A percentile compares a stretch with the other conserved stretches of the same genome.
phyloP scores from a whole-genome alignment of 2,797 vertebrate genomes.

The Chlorospingus flavigularis region DNA sequence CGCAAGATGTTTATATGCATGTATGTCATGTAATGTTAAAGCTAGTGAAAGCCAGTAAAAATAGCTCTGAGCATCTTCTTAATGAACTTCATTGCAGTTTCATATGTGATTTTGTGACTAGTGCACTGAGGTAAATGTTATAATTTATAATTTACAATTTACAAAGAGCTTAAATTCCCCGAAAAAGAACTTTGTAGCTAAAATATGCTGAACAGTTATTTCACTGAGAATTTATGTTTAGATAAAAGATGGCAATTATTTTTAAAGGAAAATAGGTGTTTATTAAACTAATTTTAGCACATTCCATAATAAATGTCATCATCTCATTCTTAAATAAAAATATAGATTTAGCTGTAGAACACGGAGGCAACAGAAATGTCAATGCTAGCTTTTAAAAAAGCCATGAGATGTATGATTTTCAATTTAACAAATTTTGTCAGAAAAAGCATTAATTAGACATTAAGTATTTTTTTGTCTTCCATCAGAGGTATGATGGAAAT shows the following conservation, averaged over 20 bases:
- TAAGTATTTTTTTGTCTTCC: not conserved
- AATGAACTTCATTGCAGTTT: not conserved
- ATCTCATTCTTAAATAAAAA: not conserved
- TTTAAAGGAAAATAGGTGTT: not conserved
- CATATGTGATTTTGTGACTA: not conserved
- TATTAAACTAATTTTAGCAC: not conserved
- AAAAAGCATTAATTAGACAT: not conserved
- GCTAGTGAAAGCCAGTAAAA: not conserved
- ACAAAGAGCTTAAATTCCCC: not conserved
- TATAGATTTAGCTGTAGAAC: not conserved
- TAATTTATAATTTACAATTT: not conserved
- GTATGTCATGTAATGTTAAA: not conserved
- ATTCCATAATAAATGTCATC: not conserved
- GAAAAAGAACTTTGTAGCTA: not conserved
- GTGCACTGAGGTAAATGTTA: not conserved
- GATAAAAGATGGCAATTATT: not conserved
- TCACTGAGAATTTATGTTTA: not conserved
- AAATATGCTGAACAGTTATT: not conserved
- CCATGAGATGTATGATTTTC: not conserved
- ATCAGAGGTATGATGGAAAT: not conserved
- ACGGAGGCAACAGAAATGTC: not conserved
- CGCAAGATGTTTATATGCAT: not conserved
- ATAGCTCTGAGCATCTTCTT: constrained; percentile 9
- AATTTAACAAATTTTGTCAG: not conserved
- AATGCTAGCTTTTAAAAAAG: not conserved